Base-by-base conservation (phyloP, 2,888 invertebrate genomes). In the Ochropacha duplaris region DNA sequence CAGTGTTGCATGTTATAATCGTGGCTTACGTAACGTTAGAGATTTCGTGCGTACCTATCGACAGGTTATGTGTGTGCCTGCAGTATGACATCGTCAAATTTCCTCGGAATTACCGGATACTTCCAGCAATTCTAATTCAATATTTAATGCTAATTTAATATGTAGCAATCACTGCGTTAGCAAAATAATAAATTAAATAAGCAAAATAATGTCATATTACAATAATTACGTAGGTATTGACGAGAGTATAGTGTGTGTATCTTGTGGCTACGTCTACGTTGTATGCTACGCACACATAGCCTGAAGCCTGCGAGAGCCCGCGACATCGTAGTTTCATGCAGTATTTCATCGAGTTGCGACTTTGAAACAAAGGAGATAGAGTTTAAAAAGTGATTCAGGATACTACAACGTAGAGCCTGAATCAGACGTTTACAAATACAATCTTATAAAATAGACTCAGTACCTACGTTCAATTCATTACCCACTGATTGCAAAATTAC, bases 1-100 rank as follows among this genome's bases (percentile, higher is more conserved):
- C 76, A 80, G 81, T 86, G 81, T 72, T 81, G 78, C 88, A 88
- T 84, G 83, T 87, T 84, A 79, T 74, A 75, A 76, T 79, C 83
- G 81, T 77, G 81, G 72, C 84, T 90, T 90, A 88, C 90, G 88
- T 90, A 90, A 90, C 87, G 65, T 74, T 76, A 66, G 70, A 75
- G 72, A 76, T 77, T 80, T 72, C 76, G 81, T 79, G 80, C 84
- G 84, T 83, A 76, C 74, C 70, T 75, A 83, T 81, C 78, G 80
- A 82, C 82, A 86, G 87, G 84, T 86, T 84, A 82, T 84, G 81
- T 83, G 86, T 79, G 79, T 82, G 79, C 67, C 69, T 63, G 66
- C 64, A 63, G 57, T 19, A 44, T 44, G 31, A 12, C 31, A 44
- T 44, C 57, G 54, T 31, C 34, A 2, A 19, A 31, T 52, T 31